Evolutionary conservation across 2,797 vertebrate genomes (phyloP), one percentile per base, ranked within the genome.

Genomic region (Pogonophryne albipinna): DNA sequence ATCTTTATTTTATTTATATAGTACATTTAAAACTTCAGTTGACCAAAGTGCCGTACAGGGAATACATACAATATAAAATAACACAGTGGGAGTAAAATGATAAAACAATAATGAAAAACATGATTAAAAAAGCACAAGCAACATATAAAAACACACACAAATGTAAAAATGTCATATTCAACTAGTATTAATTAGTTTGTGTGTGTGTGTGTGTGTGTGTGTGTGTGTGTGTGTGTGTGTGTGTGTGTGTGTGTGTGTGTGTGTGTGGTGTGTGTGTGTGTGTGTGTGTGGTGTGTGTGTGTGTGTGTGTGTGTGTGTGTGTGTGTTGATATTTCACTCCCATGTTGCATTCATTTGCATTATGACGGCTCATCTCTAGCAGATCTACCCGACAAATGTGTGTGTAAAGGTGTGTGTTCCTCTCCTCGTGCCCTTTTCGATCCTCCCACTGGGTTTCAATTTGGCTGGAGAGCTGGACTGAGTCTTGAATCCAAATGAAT

Each of bases 401-500:
- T 58, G 19, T 58, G 15, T 63, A 2, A 20, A 34, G 20, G 8
- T 17, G 13, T 11, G 15, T 16, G 17, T 6, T 7, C 57, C 64
- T 50, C 13, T 66, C 7, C 19, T n/a, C 13, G 0, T 74, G 69
- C 60, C 70, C 59, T 53, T 51, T 71, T 58, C 13, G 6, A 64
- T 23, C 47, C 42, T 14, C 38, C 42, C 19, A 49, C 38, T 42
- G 63, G 55, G 41, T 46, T 66, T 73, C 78, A 53, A 46, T 74
- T 74, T 82, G 78, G 73, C 79, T 62, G 63, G 52, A 56, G 47
- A 74, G 58, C 57, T 34, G 76, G 76, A 65, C 47, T 6, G 44
- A 50, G 65, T 62, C 76, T 59, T 72, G 50, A 68, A 79, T 80
- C 53, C 63, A 66, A 77, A 84, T 61, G n/a, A 81, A 64, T 10